These are phyloP conservation scores for Drosophila jambulina DNA, from an alignment of 1,140 invertebrate species.

Conservation along the genomic window DNA sequence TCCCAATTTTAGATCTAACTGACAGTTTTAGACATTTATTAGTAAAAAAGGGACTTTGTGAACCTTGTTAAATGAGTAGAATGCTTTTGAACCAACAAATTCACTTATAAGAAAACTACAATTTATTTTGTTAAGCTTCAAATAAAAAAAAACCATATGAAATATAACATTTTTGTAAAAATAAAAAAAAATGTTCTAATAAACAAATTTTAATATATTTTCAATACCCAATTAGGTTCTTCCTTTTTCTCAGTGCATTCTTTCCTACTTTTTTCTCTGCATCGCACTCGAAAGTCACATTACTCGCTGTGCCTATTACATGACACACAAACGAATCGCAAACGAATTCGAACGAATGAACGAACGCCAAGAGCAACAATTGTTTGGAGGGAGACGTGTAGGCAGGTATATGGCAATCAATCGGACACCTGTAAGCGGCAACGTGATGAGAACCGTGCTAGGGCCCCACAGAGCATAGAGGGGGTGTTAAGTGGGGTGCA, in stretches of 20 bases:
- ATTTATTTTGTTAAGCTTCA: no score
- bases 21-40: no score
- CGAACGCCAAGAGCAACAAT: constrained; percentile 40
- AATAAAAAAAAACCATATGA: no score
- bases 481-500: not conserved
- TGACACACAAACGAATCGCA: constrained; percentile 49
- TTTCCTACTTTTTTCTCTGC: not conserved
- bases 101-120: no score
- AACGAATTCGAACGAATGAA: constrained; percentile 25
- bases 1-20: no score
- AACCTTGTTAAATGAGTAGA: no score
- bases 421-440: constrained; percentile 54
- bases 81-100: no score
- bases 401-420: constrained; percentile 30
- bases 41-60: no score
- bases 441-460: constrained; percentile 59
- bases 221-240: no score
- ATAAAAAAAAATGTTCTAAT: no score
- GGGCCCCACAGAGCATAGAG: not conserved
- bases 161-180: no score
- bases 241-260: not conserved
- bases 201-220: no score
- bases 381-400: constrained; percentile 38
- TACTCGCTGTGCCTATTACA: constrained; percentile 63
- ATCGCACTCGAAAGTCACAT: constrained; percentile 57